These are phyloP conservation scores for Sylvilagus bachmani DNA, from an alignment of 2,113 vertebrate species.

Conservation along the genomic window DNA sequence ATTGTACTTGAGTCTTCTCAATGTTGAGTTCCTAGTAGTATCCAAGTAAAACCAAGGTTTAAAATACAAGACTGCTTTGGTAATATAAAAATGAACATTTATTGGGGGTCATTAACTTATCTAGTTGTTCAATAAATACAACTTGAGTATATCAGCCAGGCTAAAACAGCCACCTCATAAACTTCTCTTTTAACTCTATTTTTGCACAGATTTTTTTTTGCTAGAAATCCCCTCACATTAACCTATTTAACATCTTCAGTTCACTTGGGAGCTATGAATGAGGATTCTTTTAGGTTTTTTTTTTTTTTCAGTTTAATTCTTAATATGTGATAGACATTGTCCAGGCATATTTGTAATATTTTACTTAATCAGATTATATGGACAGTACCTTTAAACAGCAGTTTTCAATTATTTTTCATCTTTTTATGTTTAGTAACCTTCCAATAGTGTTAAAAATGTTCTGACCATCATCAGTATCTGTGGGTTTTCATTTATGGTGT, in stretches of 20 bases:
- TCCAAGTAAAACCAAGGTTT: not conserved
- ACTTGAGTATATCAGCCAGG: not conserved
- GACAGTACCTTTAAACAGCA: not conserved
- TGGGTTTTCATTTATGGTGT: not conserved
- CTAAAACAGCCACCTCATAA: not conserved
- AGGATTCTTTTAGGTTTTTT: not conserved
- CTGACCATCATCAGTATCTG: not conserved
- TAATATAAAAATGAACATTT: conserved; percentile 11
- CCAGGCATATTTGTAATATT: not conserved
- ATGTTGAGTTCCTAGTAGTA: not conserved
- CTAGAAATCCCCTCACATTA: not conserved
- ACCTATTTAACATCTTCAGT: not conserved
- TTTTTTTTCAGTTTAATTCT: not conserved
- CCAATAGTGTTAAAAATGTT: not conserved
- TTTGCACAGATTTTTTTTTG: not conserved
- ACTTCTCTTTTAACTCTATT: not conserved
- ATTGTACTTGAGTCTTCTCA: not conserved
- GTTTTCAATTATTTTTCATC: not conserved
- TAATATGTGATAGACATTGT: too few species aligned
- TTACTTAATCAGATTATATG: not conserved
- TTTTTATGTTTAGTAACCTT: not conserved
- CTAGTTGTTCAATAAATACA: not conserved
- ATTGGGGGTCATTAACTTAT: not conserved
- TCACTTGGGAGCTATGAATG: not conserved
- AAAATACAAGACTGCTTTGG: not conserved